Conservation (phyloP, 2,888 invertebrate genomes). For the Drosophila neotestacea region DNA sequence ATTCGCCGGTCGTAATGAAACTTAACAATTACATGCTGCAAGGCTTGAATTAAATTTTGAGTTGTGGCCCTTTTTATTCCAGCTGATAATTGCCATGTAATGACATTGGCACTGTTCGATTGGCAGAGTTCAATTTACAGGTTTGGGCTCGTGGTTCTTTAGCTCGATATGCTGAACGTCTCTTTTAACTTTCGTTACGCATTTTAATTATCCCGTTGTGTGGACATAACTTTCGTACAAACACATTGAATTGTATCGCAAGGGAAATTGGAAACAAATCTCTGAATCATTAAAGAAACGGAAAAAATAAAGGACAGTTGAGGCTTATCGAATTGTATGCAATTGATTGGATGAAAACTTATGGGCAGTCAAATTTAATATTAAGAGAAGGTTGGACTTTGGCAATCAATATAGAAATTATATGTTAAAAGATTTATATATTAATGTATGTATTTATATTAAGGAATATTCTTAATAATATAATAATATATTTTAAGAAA, state of each 20-base stretch:
- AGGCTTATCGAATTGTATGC: conserved; percentile 19
- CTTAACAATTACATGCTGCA: conserved; percentile 70
- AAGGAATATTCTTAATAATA: too few relatives aligned
- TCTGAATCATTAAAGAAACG: conserved; percentile 42
- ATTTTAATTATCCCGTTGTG: conserved; percentile 75
- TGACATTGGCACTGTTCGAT: conserved; percentile 57
- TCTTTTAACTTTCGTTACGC: conserved; percentile 12
- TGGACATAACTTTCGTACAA: background rate
- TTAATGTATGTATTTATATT: too few relatives aligned
- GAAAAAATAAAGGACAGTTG: conserved; percentile 15
- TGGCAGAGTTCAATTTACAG: conserved; percentile 12
- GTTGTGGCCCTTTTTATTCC: conserved; percentile 75
- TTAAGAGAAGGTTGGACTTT: too few relatives aligned
- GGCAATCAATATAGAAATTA: too few relatives aligned
- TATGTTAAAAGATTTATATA: too few relatives aligned
- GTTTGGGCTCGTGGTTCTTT: conserved; percentile 21
- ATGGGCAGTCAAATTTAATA: background rate
- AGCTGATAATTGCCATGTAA: conserved; percentile 75
- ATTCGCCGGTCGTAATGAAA: conserved; percentile 58
- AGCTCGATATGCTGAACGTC: conserved; percentile 2
- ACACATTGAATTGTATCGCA: conserved; percentile 50
- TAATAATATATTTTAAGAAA: too few relatives aligned
- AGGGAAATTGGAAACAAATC: conserved; percentile 55
- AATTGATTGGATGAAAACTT: conserved; percentile 9
- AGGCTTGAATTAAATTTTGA: conserved; percentile 73